Evolutionary conservation across 2,113 vertebrate genomes (phyloP).

Genomic region (Entelurus aequoreus): DNA sequence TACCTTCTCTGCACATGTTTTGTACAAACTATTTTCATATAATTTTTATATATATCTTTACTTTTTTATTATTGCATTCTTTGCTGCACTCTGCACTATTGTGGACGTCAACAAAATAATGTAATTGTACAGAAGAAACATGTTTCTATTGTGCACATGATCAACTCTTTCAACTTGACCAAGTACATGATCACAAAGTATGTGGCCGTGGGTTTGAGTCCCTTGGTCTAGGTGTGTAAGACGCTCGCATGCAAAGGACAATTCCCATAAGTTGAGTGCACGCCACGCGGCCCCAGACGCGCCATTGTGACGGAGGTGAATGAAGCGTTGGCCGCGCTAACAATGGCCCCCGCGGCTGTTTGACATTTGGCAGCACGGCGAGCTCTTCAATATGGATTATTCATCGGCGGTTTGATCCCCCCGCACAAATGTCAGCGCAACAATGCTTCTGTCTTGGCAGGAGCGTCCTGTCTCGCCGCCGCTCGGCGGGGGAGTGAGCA

Average conservation of each 20-base stretch:
- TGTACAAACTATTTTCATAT: too few relatives aligned
- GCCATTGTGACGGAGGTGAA: slow-evolving; percentile 23
- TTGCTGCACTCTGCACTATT: too few relatives aligned
- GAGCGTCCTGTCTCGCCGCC: slow-evolving; percentile 32
- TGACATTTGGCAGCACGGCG: slow-evolving; percentile 64
- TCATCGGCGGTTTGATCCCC: slow-evolving; percentile 56
- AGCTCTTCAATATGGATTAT: slow-evolving; percentile 62
- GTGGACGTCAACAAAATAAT: too few relatives aligned
- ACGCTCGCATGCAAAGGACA: neutral
- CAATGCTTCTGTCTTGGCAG: slow-evolving; percentile 49
- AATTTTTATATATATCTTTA: too few relatives aligned
- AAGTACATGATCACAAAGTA: too few relatives aligned
- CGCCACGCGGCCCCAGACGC: neutral
- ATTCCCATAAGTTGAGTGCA: neutral
- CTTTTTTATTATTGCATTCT: too few relatives aligned
- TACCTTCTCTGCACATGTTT: too few relatives aligned
- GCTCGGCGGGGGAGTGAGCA: slow-evolving; percentile 33
- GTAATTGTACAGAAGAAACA: too few relatives aligned
- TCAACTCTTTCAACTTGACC: too few relatives aligned
- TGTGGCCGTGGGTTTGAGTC: too few relatives aligned
- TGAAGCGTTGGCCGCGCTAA: slow-evolving; percentile 33
- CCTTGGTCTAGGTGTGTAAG: neutral
- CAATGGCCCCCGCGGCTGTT: slow-evolving; percentile 52
- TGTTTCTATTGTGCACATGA: too few relatives aligned
- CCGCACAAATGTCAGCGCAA: slow-evolving; percentile 59